Conservation (phyloP, 2,797 vertebrate genomes). For the Tiaroga cobitis region DNA sequence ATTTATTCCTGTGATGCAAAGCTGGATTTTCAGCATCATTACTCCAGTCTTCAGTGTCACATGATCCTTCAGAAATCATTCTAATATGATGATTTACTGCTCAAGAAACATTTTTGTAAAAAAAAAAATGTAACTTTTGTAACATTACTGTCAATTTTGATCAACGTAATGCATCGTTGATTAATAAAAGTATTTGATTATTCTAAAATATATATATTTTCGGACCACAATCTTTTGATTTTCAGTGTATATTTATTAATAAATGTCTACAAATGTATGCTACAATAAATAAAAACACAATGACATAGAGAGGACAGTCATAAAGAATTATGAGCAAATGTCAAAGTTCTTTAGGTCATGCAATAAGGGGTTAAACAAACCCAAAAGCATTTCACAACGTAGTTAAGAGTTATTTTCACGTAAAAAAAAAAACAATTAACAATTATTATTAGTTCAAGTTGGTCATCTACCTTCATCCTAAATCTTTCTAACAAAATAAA, state of each 20-base stretch:
- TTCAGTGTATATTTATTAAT: not conserved
- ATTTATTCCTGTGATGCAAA: slow-evolving; percentile 1
- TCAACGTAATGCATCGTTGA: not conserved
- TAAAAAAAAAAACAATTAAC: not conserved
- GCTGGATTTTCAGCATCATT: not conserved
- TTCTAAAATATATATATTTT: not conserved
- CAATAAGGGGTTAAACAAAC: not conserved
- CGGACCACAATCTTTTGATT: not conserved
- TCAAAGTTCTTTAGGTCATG: too few species aligned
- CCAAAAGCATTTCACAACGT: not conserved
- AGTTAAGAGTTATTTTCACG: rapidly evolving
- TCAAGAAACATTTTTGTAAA: not conserved
- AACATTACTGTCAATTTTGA: not conserved
- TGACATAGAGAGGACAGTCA: not conserved
- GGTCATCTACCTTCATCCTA: not conserved
- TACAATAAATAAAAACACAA: not conserved
- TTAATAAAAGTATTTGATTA: not conserved
- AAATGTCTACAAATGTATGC: not conserved
- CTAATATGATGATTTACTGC: not conserved
- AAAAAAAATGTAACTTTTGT: too few species aligned
- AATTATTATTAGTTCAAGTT: not conserved
- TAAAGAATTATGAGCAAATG: not conserved
- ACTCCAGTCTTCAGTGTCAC: not conserved
- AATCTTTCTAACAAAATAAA: slow-evolving; percentile 1
- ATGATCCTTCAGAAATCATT: not conserved